Percentiles rank a stretch among this genome's conserved stretches.
Conservation (phyloP, 2,797 vertebrate species). For the Pristis pectinata region DNA sequence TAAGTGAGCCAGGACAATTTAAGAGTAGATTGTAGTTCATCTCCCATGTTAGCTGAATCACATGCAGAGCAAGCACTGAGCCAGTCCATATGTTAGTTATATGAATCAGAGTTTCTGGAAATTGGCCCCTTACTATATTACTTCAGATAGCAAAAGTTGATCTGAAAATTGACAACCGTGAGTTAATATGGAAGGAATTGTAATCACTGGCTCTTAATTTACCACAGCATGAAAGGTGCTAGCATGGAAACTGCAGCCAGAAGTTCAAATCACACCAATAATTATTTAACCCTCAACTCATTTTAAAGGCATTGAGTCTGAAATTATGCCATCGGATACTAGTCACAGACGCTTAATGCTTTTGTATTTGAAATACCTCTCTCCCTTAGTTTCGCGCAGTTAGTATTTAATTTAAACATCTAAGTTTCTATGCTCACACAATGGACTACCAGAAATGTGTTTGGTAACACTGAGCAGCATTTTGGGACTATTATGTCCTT, state of each 20-base stretch:
- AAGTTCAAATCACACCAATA: background rate
- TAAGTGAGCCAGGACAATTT: background rate
- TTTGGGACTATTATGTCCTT: background rate
- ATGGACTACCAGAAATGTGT: background rate
- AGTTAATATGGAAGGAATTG: constrained; percentile 10
- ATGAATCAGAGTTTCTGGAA: background rate
- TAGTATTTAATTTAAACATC: background rate
- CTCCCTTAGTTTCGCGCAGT: background rate
- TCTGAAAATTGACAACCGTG: background rate
- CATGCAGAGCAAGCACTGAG: background rate
- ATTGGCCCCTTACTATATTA: background rate
- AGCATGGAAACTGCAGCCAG: background rate
- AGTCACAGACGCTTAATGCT: background rate
- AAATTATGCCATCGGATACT: background rate
- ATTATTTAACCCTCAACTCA: background rate
- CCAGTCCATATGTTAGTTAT: constrained; percentile 23
- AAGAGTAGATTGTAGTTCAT: constrained; percentile 18
- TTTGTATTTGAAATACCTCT: background rate
- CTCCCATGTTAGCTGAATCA: constrained; percentile 11
- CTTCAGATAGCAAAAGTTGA: constrained; percentile 8
- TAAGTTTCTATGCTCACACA: background rate
- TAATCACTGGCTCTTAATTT: constrained; percentile 13
- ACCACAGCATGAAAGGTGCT: background rate
- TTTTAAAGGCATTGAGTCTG: background rate
- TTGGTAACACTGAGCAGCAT: background rate